These are phyloP conservation scores for Forbesichthys papilliferus DNA, from an alignment of 2,113 vertebrate genomes.

Conservation along the genomic window DNA sequence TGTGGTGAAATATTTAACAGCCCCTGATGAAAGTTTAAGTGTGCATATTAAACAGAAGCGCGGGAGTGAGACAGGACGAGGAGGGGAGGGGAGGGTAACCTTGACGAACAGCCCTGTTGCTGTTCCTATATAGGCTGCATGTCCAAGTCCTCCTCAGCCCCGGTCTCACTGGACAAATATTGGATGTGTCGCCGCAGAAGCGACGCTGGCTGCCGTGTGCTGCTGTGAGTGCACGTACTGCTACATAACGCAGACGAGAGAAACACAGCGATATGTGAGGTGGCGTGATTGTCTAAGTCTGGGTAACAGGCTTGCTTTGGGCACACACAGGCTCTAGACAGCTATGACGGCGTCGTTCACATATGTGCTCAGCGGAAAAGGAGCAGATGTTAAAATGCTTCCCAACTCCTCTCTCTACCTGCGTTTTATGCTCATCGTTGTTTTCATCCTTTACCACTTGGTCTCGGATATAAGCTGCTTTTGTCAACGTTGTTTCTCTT, in stretches of 20 bases:
- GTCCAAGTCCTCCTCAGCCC: no score
- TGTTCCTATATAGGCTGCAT: no score
- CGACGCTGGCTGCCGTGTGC: constrained; percentile 19
- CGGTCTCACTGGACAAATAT: no score
- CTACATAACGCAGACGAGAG: constrained; percentile 22
- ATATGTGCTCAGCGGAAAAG: constrained; percentile 51
- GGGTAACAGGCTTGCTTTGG: constrained; percentile 58
- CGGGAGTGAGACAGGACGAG: neutral
- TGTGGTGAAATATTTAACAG: constrained; percentile 65
- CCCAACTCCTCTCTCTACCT: neutral
- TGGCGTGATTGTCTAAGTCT: constrained; percentile 57
- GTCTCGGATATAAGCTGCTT: neutral
- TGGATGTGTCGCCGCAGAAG: constrained; percentile 1
- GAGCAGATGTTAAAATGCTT: constrained; percentile 60
- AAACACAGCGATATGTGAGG: neutral
- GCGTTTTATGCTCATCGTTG: no score
- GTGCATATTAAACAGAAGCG: constrained; percentile 61
- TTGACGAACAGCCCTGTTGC: no score
- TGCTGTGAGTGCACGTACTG: constrained; percentile 19
- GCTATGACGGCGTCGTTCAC: constrained; percentile 74
- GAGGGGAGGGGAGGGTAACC: constrained; percentile 5
- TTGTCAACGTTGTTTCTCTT: neutral
- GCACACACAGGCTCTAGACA: constrained; percentile 50
- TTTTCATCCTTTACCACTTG: no score
- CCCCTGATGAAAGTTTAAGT: constrained; percentile 66